Percentiles rank a stretch among this genome's conserved stretches.
These are phyloP conservation scores for Drosophila bocqueti DNA, from an alignment of 1,140 invertebrate genomes.

Conservation along the genomic window DNA sequence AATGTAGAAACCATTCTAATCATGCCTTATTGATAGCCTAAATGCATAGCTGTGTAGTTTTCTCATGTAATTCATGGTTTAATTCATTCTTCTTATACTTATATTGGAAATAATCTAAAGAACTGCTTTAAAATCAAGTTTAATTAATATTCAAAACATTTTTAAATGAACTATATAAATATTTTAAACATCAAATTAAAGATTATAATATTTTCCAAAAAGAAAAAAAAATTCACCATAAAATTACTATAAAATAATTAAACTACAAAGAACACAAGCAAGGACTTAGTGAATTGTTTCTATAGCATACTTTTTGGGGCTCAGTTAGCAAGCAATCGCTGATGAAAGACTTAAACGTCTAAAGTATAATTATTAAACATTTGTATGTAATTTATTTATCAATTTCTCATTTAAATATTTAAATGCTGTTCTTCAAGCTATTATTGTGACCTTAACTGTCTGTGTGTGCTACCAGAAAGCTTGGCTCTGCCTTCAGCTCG, in stretches of 20 bases:
- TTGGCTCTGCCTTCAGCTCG: conserved; percentile 73
- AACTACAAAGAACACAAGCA: neutral
- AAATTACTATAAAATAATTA: neutral
- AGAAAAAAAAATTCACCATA: neutral
- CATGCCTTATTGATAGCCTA: no score
- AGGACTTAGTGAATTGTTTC: neutral
- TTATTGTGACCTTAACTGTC: conserved; percentile 6
- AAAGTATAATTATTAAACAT: neutral
- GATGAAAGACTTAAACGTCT: neutral
- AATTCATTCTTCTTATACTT: no score
- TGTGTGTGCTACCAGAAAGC: conserved; percentile 66
- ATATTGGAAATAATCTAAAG: neutral
- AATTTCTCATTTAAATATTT: neutral
- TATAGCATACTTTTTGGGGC: neutral
- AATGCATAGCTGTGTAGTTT: no score
- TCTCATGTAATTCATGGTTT: no score
- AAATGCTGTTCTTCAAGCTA: neutral
- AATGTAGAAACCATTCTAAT: no score
- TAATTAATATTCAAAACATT: neutral
- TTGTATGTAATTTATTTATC: neutral
- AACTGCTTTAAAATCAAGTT: neutral
- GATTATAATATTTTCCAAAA: neutral
- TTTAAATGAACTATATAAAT: neutral
- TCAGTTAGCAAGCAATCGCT: neutral
- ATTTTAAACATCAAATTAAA: neutral